Conservation (phyloP, 2,888 invertebrate species). For the Plebejus melissa region DNA sequence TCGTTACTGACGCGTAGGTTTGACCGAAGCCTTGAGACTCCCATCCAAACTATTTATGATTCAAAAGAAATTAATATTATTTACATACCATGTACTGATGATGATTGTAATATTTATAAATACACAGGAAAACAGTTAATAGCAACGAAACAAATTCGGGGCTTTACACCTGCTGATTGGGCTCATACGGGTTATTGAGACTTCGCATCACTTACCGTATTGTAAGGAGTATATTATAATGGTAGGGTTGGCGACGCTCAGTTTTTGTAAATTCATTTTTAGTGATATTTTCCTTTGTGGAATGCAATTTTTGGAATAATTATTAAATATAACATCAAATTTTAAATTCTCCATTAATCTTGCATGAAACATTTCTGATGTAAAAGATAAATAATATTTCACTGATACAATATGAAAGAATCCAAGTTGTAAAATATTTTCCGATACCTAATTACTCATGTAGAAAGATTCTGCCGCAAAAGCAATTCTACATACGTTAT, state of each 20-base stretch:
- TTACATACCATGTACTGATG: not conserved
- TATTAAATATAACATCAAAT: no score
- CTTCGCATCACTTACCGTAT: constrained; percentile 15
- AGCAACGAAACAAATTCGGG: constrained; percentile 3
- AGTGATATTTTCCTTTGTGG: no score
- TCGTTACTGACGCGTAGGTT: no score
- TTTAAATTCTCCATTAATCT: no score
- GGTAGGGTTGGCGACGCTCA: not conserved
- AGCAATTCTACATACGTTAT: not conserved
- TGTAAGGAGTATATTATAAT: constrained; percentile 5
- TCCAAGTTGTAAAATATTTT: not conserved
- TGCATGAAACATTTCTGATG: no score
- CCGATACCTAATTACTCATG: not conserved
- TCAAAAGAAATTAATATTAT: not conserved
- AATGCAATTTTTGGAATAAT: no score
- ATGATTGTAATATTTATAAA: constrained; percentile 3
- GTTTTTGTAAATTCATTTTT: not conserved
- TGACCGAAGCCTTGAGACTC: no score
- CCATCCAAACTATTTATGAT: no score
- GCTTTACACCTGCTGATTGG: constrained; percentile 16
- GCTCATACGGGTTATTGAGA: constrained; percentile 1
- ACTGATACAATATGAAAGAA: not conserved
- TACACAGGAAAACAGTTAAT: constrained; percentile 6
- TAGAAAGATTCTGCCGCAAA: not conserved
- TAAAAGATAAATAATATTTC: no score